Base-by-base conservation (phyloP, 1,140 invertebrate genomes). In the Coenobita brevimanus region DNA sequence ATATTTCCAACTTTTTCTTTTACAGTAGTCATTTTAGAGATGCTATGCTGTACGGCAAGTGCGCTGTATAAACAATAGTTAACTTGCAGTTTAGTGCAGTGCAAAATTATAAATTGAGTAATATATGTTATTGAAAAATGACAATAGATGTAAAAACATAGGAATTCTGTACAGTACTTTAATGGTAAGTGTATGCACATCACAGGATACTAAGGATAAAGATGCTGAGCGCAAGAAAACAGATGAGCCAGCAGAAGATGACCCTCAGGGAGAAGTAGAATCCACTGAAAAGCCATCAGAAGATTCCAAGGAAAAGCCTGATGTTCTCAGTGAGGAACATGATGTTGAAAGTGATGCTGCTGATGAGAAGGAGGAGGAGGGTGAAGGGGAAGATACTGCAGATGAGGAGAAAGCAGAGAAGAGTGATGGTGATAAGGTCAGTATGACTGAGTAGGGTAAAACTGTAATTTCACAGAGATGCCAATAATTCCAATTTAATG, bases 211-310 rank as follows among this genome's bases (percentile, higher is more conserved):
- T 0, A 81, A 89, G 73, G 73, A 86, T 17, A 60, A 78, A 67
- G 79, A 64, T 69, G 87, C 75, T 30, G 60, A 73, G 33, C 64
- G 54, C 3, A 90, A 90, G 54, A 90, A 88, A 82, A 88, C 86
- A n/a, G 85, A 90, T 21, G 89, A 83, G 46, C 80, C 82, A 50
- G 64, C 80, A 43, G 62, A 67, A 60, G 73, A 90, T 69, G 75
- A 89, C 50, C 82, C 73, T 24, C 82, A 38, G 2, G 8, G 17
- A n/a, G 33, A 60, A 17, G 21, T 24, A n/a, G n/a, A n/a, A n/a
- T n/a, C 27, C 30, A 71, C 33, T 27, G 33, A 38, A 3, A 38
- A 10, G 0, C 1, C 33, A 41, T 33, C 33, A 60, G 67, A 71
- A 15, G 67, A 71, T 24, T 24, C 30, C 17, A 71, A 38, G 27